A percentile compares a stretch with the other conserved stretches of the same genome.
These are phyloP conservation scores for Cervus canadensis DNA, from an alignment of 2,113 vertebrate species.

Conservation along the genomic window DNA sequence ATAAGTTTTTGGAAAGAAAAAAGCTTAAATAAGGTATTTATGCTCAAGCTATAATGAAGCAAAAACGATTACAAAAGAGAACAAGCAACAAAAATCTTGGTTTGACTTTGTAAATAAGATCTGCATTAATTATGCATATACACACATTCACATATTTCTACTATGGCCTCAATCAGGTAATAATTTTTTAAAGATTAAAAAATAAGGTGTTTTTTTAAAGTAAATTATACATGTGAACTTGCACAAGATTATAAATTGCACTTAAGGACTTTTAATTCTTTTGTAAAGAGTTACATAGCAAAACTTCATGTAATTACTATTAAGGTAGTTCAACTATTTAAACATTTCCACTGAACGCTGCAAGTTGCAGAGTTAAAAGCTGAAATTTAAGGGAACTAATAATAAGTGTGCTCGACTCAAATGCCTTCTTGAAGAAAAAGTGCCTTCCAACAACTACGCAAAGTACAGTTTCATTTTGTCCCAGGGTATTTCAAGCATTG, in stretches of 20 bases:
- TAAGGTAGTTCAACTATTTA: neutral
- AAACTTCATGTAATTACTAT: neutral
- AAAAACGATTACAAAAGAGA: conserved; percentile 32
- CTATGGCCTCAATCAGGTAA: neutral
- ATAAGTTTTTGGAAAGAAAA: conserved; percentile 16
- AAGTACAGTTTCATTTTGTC: neutral
- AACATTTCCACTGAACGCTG: neutral
- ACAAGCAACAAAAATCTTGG: conserved; percentile 18
- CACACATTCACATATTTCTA: neutral
- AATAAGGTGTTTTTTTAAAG: conserved; percentile 1
- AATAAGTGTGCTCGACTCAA: neutral
- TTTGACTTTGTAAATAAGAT: neutral
- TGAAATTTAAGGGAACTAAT: neutral
- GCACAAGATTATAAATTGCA: neutral
- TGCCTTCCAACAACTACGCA: neutral
- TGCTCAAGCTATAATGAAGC: conserved; percentile 1
- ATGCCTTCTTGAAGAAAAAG: neutral
- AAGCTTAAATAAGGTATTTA: neutral
- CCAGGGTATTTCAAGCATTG: neutral
- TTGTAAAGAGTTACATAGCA: neutral
- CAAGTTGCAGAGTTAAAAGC: neutral
- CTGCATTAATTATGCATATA: neutral
- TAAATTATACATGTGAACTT: neutral
- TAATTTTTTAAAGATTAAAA: neutral
- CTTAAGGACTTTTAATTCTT: neutral